Evolutionary conservation across 2,888 invertebrate genomes (phyloP), one percentile per base, ranked within the genome.

Genomic region (Syritta pipiens): DNA sequence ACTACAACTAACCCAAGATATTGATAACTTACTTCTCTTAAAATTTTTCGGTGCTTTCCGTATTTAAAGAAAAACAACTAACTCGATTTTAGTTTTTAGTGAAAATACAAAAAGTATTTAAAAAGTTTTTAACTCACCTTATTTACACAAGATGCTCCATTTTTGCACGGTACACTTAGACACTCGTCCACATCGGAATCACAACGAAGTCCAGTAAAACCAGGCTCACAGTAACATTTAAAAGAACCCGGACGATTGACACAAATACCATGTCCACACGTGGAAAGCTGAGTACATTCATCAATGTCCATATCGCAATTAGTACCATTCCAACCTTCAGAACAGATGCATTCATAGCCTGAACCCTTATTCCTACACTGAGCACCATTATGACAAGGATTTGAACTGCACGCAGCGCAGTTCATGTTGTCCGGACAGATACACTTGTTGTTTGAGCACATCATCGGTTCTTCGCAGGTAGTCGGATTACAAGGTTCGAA

Each of bases 131-230:
- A 17, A 83, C 85, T 84, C 85, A 89, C 89, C 85, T 93, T 90
- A 87, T 97, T 95, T 82, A 93, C 90, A 85, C 97, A 97, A 0
- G 94, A 93, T 28, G 94, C 96, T 82, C 93, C 93, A 87, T 96
- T 95, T 84, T 92, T 92, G 86, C 97, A 97, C 0, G 96, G 96
- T 71, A 92, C 91, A 22, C 95, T 94, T 9, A 96, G 90, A 84
- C 97, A 97, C 88, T 96, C 96, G 86, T 97, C 94, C 83, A 96
- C 94, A 88, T 97, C 95, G 63, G 94, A 91, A 84, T 95, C 94
- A 87, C 97, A 97, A 82, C 93, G 92, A 84, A 93, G 92, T 12
- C 97, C 97, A 9, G 96, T 95, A 87, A 93, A 96, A 1, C 97
- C 97, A n/a, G 95, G 95, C 53, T 91, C 92, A 87, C 97, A 97